Evolutionary conservation across 2,888 invertebrate species (phyloP).

Genomic region (Ochropacha duplaris): DNA sequence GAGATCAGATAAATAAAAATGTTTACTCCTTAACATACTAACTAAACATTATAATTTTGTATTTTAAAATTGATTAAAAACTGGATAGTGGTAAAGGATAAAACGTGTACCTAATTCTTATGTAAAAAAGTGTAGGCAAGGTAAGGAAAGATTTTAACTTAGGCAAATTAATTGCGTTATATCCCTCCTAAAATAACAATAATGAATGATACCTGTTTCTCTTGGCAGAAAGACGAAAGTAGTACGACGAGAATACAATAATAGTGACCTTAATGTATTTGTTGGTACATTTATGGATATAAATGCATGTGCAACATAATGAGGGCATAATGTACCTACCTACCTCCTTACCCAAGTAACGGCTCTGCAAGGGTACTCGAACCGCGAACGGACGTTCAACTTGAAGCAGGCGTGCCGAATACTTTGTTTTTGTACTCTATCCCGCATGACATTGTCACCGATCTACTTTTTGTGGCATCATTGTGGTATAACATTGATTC

Average conservation of each 20-base stretch:
- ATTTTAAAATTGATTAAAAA: too few relatives aligned
- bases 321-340: conserved; percentile 21
- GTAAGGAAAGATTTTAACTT: too few relatives aligned
- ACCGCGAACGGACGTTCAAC: conserved; percentile 54
- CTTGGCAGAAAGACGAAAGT: not conserved
- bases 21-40: too few relatives aligned
- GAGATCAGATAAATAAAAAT: too few relatives aligned
- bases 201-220: not conserved
- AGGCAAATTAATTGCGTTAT: too few relatives aligned
- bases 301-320: conserved; percentile 17
- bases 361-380: conserved; percentile 29
- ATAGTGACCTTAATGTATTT: not conserved
- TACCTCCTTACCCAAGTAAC: conserved; percentile 27
- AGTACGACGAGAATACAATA: not conserved
- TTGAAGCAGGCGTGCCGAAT: conserved; percentile 45
- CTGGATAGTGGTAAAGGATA: too few relatives aligned
- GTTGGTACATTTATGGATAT: not conserved
- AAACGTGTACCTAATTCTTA: too few relatives aligned
- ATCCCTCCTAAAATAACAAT: not conserved
- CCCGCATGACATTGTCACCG: conserved; percentile 32
- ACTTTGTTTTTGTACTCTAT: conserved; percentile 47
- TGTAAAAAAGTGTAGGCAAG: too few relatives aligned
- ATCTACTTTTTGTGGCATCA: conserved; percentile 50
- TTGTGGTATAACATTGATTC: conserved; percentile 30
- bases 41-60: too few relatives aligned